Conservation (phyloP, 2,888 invertebrate species). For the Stegophylla sp. region DNA sequence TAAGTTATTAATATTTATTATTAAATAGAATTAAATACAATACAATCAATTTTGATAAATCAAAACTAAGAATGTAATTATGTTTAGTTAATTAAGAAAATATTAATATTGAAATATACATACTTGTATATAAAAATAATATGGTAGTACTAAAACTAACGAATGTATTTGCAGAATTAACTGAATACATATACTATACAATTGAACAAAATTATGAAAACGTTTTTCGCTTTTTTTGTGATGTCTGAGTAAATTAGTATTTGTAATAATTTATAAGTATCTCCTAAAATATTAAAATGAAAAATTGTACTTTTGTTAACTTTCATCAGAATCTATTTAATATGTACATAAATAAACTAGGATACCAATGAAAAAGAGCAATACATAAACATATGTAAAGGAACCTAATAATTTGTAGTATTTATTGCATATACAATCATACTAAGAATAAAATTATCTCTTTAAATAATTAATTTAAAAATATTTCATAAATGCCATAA, state of each 20-base stretch:
- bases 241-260: too few species aligned
- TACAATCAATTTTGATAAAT: too few species aligned
- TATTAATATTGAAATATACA: neutral
- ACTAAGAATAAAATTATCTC: neutral
- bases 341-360: too few species aligned
- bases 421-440: neutral
- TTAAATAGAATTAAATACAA: neutral
- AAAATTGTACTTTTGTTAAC: conserved; percentile 13
- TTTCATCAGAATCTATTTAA: neutral
- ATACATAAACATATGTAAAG: neutral
- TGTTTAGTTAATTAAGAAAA: neutral
- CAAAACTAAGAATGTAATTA: neutral
- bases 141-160: neutral
- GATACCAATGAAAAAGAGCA: too few species aligned
- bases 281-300: neutral
- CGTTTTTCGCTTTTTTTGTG: too few species aligned
- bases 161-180: too few species aligned
- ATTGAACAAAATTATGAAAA: too few species aligned
- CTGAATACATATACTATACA: too few species aligned
- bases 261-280: neutral
- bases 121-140: conserved; percentile 11
- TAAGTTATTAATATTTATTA: too few species aligned
- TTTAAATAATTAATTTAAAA: conserved; percentile 6
- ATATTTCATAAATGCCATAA: neutral
- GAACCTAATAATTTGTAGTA: neutral